Conservation (phyloP, 2,113 vertebrate species). For the Aegotheles bennettii region DNA sequence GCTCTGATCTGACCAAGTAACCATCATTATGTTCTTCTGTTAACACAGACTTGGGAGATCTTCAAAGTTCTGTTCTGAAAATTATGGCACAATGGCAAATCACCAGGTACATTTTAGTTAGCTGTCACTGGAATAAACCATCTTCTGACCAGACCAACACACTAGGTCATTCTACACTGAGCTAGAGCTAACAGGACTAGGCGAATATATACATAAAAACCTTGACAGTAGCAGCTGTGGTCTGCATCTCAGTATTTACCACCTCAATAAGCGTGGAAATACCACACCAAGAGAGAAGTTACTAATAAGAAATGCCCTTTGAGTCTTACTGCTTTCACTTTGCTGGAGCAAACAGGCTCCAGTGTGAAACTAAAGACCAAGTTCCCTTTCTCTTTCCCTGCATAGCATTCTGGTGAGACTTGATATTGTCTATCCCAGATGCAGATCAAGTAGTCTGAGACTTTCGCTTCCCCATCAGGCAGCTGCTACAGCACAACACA, state of each 20-base stretch:
- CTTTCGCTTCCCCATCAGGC: neutral
- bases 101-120: neutral
- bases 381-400: neutral
- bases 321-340: neutral
- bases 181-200: neutral
- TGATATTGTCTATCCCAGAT: neutral
- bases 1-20: neutral
- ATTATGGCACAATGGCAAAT: neutral
- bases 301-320: neutral
- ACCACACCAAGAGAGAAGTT: neutral
- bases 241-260: neutral
- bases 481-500: neutral
- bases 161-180: neutral
- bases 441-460: neutral
- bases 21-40: neutral
- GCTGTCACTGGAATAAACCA: neutral
- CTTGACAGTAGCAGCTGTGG: neutral
- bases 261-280: rapidly evolving
- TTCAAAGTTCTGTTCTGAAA: neutral
- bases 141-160: neutral
- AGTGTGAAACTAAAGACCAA: neutral
- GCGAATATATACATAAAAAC: neutral
- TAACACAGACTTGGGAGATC: neutral
- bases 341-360: neutral
- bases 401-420: neutral